These are phyloP conservation scores for Rhopalosiphum padi DNA, from an alignment of 1,140 invertebrate genomes.

Conservation along the genomic window DNA sequence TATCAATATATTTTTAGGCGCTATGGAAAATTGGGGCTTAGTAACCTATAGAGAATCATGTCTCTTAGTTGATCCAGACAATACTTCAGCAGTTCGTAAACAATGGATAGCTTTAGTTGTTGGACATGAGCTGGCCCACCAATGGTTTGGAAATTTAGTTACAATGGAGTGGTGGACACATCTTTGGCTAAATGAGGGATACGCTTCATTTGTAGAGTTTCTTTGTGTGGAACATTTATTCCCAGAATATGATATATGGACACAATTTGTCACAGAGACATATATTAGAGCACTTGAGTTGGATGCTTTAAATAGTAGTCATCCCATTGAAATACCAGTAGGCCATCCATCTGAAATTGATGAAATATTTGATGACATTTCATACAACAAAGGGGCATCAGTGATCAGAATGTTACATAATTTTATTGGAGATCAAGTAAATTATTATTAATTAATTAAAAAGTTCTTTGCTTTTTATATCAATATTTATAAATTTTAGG, in stretches of 20 bases:
- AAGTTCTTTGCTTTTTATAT: neutral
- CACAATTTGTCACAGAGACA: conserved; percentile 86
- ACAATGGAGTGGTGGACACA: conserved; percentile 82
- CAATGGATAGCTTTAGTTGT: conserved; percentile 89
- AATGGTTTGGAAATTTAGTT: conserved; percentile 89
- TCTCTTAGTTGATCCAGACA: conserved; percentile 81
- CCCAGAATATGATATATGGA: conserved; percentile 93
- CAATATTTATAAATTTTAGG: conserved; percentile 64
- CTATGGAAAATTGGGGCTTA: conserved; percentile 97
- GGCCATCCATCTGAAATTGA: conserved; percentile 90
- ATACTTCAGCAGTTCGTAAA: conserved; percentile 81
- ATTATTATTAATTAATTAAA: conserved; percentile 41
- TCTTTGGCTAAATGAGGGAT: conserved; percentile 84
- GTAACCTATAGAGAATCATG: conserved; percentile 84
- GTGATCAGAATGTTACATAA: conserved; percentile 96
- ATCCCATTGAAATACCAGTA: conserved; percentile 90
- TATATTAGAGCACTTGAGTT: conserved; percentile 83
- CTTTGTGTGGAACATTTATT: conserved; percentile 87
- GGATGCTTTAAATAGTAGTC: conserved; percentile 88
- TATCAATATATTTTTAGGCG: conserved; percentile 66
- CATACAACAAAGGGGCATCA: conserved; percentile 91
- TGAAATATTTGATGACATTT: conserved; percentile 95
- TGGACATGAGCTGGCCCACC: conserved; percentile 87
- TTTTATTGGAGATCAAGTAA: conserved; percentile 86
- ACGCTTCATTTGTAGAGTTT: conserved; percentile 89